A percentile compares a stretch with the other conserved stretches of the same genome.
These are phyloP conservation scores for Bovichtus diacanthus DNA, from an alignment of 2,797 vertebrate species.

Conservation along the genomic window DNA sequence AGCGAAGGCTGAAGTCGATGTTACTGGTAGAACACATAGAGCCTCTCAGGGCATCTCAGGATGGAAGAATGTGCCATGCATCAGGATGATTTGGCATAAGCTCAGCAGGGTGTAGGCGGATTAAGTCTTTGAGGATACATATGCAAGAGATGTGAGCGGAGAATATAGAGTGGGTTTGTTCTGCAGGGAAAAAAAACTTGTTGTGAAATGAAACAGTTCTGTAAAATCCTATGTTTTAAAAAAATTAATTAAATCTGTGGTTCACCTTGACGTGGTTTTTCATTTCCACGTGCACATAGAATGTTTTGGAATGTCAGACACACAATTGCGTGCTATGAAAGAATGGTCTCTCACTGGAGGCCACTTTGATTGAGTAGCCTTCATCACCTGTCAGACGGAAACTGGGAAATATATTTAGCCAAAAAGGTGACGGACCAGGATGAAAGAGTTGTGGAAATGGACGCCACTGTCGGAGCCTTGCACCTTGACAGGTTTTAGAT, in stretches of 20 bases:
- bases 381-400: constrained; percentile 63
- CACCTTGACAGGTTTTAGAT: constrained; percentile 50
- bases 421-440: constrained; percentile 59
- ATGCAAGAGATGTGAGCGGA: constrained; percentile 30
- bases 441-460: constrained; percentile 54
- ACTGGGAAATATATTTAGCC: constrained; percentile 63
- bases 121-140: constrained; percentile 58
- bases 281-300: neutral
- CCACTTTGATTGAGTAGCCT: constrained; percentile 54
- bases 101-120: constrained; percentile 49
- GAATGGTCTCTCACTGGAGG: neutral
- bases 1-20: constrained; percentile 19
- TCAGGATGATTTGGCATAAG: constrained; percentile 50
- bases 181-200: constrained; percentile 41
- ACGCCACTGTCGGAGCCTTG: constrained; percentile 29
- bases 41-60: constrained; percentile 36
- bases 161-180: constrained; percentile 41
- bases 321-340: constrained; percentile 18
- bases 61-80: constrained; percentile 31
- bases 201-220: too few species aligned
- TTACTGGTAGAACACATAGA: constrained; percentile 7
- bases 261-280: constrained; percentile 13
- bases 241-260: neutral
- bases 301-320: constrained; percentile 2
- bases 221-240: too few species aligned